Percentiles rank a stretch among this genome's conserved stretches.
phyloP scores from a whole-genome alignment of 2,888 invertebrate genomes.

The Eueremaeus valkanovi region DNA sequence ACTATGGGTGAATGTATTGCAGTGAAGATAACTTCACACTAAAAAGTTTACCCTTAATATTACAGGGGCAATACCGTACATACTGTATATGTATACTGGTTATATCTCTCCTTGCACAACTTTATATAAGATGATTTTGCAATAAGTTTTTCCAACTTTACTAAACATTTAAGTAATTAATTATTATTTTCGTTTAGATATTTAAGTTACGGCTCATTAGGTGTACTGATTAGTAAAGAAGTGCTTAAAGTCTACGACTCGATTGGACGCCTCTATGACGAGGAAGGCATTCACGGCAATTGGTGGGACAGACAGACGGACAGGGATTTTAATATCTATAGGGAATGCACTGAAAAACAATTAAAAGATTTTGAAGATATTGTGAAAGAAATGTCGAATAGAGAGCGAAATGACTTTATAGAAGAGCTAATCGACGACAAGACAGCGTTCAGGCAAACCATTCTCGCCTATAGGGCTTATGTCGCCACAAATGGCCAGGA shows the following conservation, averaged over 20 bases:
- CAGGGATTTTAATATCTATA: neutral
- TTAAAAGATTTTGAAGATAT: neutral
- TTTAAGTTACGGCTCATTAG: slow-evolving; percentile 4
- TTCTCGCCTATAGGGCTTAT: neutral
- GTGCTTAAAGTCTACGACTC: neutral
- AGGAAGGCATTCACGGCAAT: neutral
- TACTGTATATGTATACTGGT: too few species aligned
- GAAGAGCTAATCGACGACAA: neutral
- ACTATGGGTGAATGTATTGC: too few species aligned
- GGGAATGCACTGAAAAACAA: neutral
- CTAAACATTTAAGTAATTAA: neutral
- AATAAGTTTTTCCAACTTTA: neutral
- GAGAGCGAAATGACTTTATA: neutral
- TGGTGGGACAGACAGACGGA: slow-evolving; percentile 11
- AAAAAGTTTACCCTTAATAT: too few species aligned
- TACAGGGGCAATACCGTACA: too few species aligned
- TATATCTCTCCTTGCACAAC: too few species aligned
- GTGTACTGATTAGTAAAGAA: neutral
- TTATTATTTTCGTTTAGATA: neutral
- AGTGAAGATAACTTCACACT: too few species aligned
- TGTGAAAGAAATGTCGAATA: neutral
- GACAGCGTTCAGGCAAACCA: neutral
- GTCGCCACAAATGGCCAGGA: neutral
- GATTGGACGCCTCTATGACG: neutral
- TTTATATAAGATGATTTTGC: neutral